phyloP scores from a whole-genome alignment of 2,797 vertebrate species.

The Mallotus villosus region DNA sequence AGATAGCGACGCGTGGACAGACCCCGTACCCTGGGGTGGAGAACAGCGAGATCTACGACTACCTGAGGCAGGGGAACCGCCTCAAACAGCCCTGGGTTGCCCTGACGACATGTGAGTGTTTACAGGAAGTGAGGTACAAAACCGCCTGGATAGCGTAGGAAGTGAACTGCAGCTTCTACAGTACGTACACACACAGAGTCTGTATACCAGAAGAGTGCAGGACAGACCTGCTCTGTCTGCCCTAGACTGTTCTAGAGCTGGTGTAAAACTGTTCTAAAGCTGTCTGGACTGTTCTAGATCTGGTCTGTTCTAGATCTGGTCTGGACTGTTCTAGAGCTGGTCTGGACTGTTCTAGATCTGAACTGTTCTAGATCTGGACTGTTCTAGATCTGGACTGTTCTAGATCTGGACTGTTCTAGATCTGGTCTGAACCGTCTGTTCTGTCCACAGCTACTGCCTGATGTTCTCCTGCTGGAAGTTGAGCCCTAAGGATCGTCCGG shows the following conservation, averaged over 20 bases:
- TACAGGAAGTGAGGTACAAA: background rate
- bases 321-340: too few relatives aligned
- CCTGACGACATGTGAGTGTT: slow-evolving; percentile 76
- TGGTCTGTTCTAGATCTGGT: too few relatives aligned
- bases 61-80: slow-evolving; percentile 78
- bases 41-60: slow-evolving; percentile 84
- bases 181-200: background rate
- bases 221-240: too few relatives aligned
- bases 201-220: too few relatives aligned
- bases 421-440: background rate
- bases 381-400: background rate
- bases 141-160: background rate
- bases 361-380: too few relatives aligned
- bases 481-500: slow-evolving; percentile 74
- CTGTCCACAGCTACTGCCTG: slow-evolving; percentile 70
- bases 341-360: too few relatives aligned
- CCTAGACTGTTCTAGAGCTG: too few relatives aligned
- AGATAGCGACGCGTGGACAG: slow-evolving; percentile 80
- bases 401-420: background rate
- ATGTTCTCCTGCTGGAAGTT: slow-evolving; percentile 80
- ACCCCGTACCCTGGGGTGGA: slow-evolving; percentile 82
- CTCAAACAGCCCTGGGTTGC: slow-evolving; percentile 80
- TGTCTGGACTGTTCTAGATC: too few relatives aligned
- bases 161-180: background rate
- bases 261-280: too few relatives aligned